Percentiles rank a stretch among this genome's conserved stretches.
Evolutionary conservation across 2,888 invertebrate genomes (phyloP).

Genomic region (Cylindroiulus punctatus): DNA sequence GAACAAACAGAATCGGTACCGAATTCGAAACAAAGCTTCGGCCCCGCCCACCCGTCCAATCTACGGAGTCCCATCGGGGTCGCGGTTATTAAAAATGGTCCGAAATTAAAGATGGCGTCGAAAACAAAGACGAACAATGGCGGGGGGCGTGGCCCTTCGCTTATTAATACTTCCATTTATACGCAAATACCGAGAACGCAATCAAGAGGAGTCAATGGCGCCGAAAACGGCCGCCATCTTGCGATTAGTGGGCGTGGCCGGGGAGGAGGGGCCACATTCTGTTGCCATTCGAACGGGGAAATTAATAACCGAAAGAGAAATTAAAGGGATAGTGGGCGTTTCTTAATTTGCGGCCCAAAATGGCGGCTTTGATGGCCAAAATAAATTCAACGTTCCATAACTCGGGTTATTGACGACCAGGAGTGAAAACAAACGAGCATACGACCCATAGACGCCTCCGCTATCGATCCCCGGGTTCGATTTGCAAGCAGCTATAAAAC

Average conservation of each 20-base stretch:
- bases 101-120: not conserved
- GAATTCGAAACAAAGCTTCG: no score
- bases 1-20: no score
- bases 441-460: not conserved
- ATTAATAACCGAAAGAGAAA: not conserved
- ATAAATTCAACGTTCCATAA: not conserved
- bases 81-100: not conserved
- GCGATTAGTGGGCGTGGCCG: not conserved
- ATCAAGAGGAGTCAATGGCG: not conserved
- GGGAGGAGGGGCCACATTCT: no score
- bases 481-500: no score
- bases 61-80: not conserved
- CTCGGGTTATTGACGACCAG: not conserved
- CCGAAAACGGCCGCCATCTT: constrained; percentile 22
- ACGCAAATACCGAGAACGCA: not conserved
- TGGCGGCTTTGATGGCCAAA: not conserved
- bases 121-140: not conserved
- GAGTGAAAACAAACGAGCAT: not conserved
- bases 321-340: not conserved
- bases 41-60: not conserved
- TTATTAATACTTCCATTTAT: not conserved
- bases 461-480: not conserved
- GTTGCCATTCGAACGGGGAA: not conserved
- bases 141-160: not conserved
- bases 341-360: not conserved